Evolutionary conservation across 2,888 invertebrate genomes (phyloP), one percentile per base, ranked within the genome.

Genomic region (Apamea sordens): DNA sequence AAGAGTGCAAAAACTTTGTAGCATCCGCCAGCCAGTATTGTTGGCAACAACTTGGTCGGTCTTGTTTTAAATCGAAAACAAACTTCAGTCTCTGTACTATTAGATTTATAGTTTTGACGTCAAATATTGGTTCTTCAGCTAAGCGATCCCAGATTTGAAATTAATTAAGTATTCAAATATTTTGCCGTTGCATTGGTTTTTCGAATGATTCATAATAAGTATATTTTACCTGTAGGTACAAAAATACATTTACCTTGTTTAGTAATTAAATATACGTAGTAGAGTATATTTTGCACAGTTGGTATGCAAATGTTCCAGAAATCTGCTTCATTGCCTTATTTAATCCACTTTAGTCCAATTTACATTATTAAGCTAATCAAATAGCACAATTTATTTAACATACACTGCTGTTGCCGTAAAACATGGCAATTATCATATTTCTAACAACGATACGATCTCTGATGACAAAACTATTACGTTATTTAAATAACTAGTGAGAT

Each of bases 371-470:
- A 76, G 61, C 67, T 88, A 68, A 81, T 79, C 44, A 76, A 81
- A 82, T 80, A 68, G 76, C 65, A 77, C 73, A 72, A 73, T 82
- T 81, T 76, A 79, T 73, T 86, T 80, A 76, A 74, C 68, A 73
- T 59, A 75, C 77, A 59, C 41, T 13, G 53, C 36, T 59, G 64
- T 75, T 67, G 64, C 47, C 32, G 65, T 77, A 75, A 76, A 78
- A 78, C 64, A 86, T 64, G 53, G 59, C 64, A 78, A 83, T 87
- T 77, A 88, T 79, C 67, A 56, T 75, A 76, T 72, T 86, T 76
- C 65, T 74, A 72, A 75, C 77, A 80, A 83, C 63, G 80, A 79
- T 77, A 72, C 69, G 59, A 50, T 53, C 47, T 72, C 56, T 73
- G 88, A 83, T 80, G 81, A 77, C 65, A 36, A 70, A 74, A 63